Evolutionary conservation across 2,113 vertebrate genomes (phyloP).

Genomic region (Corythaixoides concolor): DNA sequence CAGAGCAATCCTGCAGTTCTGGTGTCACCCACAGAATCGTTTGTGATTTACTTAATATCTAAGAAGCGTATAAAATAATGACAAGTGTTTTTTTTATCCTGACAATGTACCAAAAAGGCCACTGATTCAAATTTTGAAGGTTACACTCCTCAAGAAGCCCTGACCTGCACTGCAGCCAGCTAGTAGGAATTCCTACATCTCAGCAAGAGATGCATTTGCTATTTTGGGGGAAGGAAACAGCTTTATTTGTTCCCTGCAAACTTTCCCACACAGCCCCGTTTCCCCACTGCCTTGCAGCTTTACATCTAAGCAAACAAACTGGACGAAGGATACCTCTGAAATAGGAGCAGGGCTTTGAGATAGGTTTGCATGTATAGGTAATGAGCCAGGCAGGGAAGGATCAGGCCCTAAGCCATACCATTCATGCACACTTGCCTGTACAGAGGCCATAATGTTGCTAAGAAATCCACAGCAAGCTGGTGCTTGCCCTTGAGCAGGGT

Average conservation of each 20-base stretch:
- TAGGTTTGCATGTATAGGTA: not conserved
- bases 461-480: not conserved
- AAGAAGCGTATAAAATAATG: not conserved
- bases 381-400: not conserved
- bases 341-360: not conserved
- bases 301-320: not conserved
- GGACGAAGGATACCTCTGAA: not conserved
- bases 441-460: not conserved
- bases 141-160: not conserved
- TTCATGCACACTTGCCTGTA: not conserved
- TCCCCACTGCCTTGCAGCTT: not conserved
- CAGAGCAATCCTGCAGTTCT: not conserved
- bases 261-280: rapidly evolving
- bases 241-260: not conserved
- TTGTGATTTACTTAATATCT: not conserved
- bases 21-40: not conserved
- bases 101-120: not conserved
- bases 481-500: not conserved
- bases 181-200: not conserved
- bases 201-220: not conserved
- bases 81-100: not conserved
- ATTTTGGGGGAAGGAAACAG: not conserved
- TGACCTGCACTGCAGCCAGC: not conserved
- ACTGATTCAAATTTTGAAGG: not conserved
- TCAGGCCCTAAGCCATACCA: not conserved